Conservation (phyloP, 1,140 invertebrate species). For the Gryllus bimaculatus region DNA sequence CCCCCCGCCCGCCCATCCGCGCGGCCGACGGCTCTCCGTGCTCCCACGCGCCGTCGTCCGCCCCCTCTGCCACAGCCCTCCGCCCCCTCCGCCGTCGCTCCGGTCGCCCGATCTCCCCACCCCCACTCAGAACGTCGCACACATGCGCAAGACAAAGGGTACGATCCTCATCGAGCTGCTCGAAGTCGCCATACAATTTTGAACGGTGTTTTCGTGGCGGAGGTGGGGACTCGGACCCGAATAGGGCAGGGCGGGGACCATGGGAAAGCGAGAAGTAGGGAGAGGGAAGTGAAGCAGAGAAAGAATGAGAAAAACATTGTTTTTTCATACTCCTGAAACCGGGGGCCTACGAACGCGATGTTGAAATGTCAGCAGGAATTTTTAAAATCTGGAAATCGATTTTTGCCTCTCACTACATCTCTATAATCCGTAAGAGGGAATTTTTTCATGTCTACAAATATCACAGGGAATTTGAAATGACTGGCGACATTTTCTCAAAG, state of each 20-base stretch:
- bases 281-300: background rate
- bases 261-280: too few relatives aligned
- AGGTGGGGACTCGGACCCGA: too few relatives aligned
- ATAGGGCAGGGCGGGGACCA: too few relatives aligned
- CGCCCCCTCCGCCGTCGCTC: too few relatives aligned
- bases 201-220: background rate
- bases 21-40: background rate
- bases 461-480: too few relatives aligned
- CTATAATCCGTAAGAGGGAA: too few relatives aligned
- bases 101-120: background rate
- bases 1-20: too few relatives aligned
- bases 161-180: background rate
- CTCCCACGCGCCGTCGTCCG: background rate
- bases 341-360: background rate
- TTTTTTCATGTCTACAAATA: too few relatives aligned
- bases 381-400: background rate
- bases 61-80: background rate
- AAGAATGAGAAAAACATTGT: background rate
- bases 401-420: background rate
- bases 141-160: background rate
- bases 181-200: conserved; percentile 1
- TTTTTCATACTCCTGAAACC: background rate
- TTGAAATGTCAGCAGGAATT: background rate
- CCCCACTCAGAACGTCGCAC: background rate
- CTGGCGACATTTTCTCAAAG: too few relatives aligned